These are phyloP conservation scores for Homarus gammarus DNA, from an alignment of 2,888 invertebrate species.

Conservation along the genomic window DNA sequence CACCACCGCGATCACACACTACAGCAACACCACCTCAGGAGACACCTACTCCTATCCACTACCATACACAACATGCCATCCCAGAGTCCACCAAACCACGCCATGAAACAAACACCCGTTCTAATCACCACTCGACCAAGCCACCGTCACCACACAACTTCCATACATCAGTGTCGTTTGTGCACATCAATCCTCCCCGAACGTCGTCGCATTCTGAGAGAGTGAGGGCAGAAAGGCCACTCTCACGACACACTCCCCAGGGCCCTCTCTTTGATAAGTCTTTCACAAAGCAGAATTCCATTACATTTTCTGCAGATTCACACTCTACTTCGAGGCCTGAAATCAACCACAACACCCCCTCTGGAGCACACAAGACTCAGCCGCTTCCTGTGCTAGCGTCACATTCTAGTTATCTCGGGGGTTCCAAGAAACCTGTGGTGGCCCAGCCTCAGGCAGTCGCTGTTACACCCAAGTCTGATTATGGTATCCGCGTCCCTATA, in stretches of 20 bases:
- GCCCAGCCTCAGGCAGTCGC: background rate
- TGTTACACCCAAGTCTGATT: constrained; percentile 22
- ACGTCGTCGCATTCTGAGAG: background rate
- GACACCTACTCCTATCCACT: background rate
- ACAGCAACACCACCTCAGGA: background rate
- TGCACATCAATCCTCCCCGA: background rate
- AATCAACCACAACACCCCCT: background rate
- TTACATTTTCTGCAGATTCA: background rate
- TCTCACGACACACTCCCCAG: background rate
- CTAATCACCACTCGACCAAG: background rate
- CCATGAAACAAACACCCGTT: background rate
- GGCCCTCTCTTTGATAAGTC: background rate
- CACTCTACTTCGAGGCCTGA: background rate
- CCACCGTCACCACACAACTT: background rate
- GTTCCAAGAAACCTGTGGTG: background rate
- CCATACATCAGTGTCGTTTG: constrained; percentile 4
- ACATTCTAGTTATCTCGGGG: background rate
- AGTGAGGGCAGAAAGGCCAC: background rate
- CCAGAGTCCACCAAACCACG: background rate
- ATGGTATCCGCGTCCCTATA: background rate
- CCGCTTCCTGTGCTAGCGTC: background rate
- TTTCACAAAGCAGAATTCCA: background rate
- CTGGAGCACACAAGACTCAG: background rate
- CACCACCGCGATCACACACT: background rate
- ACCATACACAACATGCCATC: background rate